phyloP scores from a whole-genome alignment of 53 echinoderm and acorn worm genomes.

The Henricia sp. region DNA sequence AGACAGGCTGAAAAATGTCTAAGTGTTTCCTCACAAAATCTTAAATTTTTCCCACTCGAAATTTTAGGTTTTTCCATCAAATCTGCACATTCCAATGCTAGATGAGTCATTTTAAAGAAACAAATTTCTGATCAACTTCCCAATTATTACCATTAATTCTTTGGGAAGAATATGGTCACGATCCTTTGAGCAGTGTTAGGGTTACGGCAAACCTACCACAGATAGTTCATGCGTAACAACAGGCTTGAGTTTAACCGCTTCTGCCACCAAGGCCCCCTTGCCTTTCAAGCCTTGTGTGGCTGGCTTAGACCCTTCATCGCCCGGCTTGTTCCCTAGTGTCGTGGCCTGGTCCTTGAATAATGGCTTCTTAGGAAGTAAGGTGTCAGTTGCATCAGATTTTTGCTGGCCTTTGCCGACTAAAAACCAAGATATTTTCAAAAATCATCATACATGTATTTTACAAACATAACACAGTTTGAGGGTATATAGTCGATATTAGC shows the following conservation, averaged over 20 bases:
- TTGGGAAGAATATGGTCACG: no score
- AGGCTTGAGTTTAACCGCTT: slow-evolving; percentile 80
- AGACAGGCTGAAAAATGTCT: no score
- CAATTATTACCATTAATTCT: no score
- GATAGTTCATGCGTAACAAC: slow-evolving; percentile 91
- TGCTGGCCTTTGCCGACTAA: slow-evolving; percentile 76
- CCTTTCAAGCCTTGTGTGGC: slow-evolving; percentile 40
- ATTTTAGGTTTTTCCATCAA: no score
- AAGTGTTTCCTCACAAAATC: no score
- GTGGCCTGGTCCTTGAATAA: slow-evolving; percentile 62
- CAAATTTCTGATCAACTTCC: no score
- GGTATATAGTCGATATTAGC: no score
- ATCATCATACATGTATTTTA: no score
- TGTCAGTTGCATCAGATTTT: slow-evolving; percentile 77
- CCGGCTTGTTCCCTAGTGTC: slow-evolving; percentile 63
- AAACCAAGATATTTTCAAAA: not conserved
- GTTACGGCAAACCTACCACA: slow-evolving; percentile 73
- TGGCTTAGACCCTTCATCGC: slow-evolving; percentile 63
- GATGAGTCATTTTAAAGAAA: no score
- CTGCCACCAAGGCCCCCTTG: slow-evolving; percentile 60
- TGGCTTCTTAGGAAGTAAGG: slow-evolving; percentile 73
- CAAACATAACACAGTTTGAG: no score
- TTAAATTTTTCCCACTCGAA: no score
- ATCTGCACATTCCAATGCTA: no score
- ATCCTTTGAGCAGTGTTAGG: not conserved